Percentiles rank a stretch among this genome's conserved stretches.
Conservation (phyloP, 2,888 invertebrate genomes). For the Ashinkailepas kermadecensis region DNA sequence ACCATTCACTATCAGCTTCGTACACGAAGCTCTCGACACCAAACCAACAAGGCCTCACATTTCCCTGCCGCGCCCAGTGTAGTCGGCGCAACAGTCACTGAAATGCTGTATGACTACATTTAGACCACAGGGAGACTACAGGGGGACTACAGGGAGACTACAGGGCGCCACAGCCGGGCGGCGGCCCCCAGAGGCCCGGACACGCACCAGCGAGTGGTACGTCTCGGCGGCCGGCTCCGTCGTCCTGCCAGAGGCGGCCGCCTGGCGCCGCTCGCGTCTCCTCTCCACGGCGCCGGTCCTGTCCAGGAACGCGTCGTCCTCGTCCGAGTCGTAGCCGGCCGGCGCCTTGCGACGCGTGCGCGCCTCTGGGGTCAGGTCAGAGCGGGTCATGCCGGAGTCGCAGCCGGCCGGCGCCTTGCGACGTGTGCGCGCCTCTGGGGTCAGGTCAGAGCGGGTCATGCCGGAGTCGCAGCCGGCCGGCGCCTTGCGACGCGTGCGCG, state of each 20-base stretch:
- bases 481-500: background rate
- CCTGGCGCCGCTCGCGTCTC: conserved; percentile 72
- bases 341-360: background rate
- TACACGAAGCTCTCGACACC: too few relatives aligned
- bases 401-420: background rate
- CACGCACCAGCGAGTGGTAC: conserved; percentile 40
- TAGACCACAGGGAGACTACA: too few relatives aligned
- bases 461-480: background rate
- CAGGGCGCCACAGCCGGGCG: too few relatives aligned
- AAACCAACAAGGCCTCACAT: too few relatives aligned
- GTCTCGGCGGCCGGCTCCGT: conserved; percentile 37
- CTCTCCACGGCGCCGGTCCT: conserved; percentile 86
- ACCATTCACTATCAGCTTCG: too few relatives aligned
- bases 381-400: background rate
- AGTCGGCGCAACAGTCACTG: too few relatives aligned
- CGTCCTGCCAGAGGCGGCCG: conserved; percentile 39
- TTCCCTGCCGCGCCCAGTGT: too few relatives aligned
- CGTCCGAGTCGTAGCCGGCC: conserved; percentile 63
- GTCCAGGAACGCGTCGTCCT: conserved; percentile 93
- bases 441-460: background rate
- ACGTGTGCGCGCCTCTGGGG: conserved; percentile 4
- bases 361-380: background rate
- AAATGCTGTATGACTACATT: too few relatives aligned
- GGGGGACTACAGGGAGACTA: too few relatives aligned
- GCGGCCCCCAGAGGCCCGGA: conserved; percentile 23